Evolutionary conservation across 2,113 vertebrate genomes (phyloP).

Genomic region (Prietella phreatophila): DNA sequence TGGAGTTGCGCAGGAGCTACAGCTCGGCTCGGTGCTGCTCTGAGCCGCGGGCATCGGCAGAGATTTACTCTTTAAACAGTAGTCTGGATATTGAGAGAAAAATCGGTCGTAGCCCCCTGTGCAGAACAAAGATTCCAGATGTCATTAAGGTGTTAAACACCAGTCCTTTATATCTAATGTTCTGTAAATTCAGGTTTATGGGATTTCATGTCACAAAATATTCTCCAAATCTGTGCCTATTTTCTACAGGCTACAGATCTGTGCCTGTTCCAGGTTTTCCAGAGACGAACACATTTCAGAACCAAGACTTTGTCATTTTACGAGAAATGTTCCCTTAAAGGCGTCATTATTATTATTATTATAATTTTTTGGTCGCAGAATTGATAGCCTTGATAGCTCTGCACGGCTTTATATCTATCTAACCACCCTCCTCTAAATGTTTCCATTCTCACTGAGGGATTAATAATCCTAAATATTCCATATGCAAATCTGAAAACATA

Average conservation of each 20-base stretch:
- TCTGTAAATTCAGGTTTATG: too few species aligned
- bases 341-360: background rate
- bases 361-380: too few species aligned
- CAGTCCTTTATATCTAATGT: background rate
- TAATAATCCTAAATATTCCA: background rate
- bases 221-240: background rate
- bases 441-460: background rate
- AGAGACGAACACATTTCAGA: background rate
- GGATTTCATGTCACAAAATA: background rate
- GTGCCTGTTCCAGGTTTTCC: background rate
- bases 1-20: constrained; percentile 91
- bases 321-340: background rate
- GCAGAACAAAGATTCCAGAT: background rate
- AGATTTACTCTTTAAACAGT: constrained; percentile 78
- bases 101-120: constrained; percentile 92
- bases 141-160: background rate
- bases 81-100: constrained; percentile 83
- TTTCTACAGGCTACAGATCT: background rate
- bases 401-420: too few species aligned
- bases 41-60: constrained; percentile 74
- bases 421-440: background rate
- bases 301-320: background rate
- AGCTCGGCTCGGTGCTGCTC: constrained; percentile 79
- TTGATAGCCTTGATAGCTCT: too few species aligned
- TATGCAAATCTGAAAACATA: too few species aligned